Conservation (phyloP, 2,888 invertebrate genomes). For the Megamerina dolium region DNA sequence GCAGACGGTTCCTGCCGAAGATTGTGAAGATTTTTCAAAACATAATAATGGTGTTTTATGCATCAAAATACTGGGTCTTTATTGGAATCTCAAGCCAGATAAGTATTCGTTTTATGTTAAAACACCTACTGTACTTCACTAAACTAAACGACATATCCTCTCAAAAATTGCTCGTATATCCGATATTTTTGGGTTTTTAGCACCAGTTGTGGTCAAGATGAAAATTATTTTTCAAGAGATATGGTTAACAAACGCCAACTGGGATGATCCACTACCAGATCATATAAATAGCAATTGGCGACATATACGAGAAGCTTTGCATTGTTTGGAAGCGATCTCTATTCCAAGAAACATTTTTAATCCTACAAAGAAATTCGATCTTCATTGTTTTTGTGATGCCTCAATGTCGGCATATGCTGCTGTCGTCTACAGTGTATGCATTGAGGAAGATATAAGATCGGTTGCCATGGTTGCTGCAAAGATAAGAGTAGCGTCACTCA, state of each 20-base stretch:
- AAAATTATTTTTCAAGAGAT: background rate
- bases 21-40: background rate
- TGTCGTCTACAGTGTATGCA: constrained; percentile 2
- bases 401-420: too few relatives aligned
- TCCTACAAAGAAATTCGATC: too few relatives aligned
- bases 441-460: background rate
- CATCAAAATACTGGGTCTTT: constrained; percentile 3
- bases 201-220: background rate
- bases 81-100: constrained; percentile 2
- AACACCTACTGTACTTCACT: background rate
- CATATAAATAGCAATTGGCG: too few relatives aligned
- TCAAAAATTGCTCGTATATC: constrained; percentile 3
- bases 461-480: constrained; percentile 3
- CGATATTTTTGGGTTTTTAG: constrained; percentile 2
- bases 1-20: background rate
- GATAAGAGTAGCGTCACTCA: constrained; percentile 1
- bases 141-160: background rate
- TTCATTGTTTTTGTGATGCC: too few relatives aligned
- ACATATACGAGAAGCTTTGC: too few relatives aligned
- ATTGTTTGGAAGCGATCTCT: background rate
- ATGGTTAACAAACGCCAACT: too few relatives aligned
- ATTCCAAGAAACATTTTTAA: too few relatives aligned
- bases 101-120: too few relatives aligned
- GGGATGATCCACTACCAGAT: too few relatives aligned
- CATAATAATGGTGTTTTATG: background rate